Conservation (phyloP, 2,888 invertebrate species). For the Andrena marginata region DNA sequence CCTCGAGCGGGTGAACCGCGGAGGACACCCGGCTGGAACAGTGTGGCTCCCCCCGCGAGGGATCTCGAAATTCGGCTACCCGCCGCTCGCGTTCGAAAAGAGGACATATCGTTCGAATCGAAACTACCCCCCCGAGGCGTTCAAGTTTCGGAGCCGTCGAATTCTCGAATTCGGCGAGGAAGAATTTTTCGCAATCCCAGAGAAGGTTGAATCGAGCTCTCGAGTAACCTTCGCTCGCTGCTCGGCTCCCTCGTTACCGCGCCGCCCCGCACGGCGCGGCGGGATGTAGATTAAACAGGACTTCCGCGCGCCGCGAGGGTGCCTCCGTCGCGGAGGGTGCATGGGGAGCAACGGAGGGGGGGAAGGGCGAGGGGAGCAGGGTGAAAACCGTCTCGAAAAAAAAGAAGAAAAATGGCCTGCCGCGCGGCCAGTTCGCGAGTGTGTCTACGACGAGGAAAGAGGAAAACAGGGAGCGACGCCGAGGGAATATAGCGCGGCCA, state of each 20-base stretch:
- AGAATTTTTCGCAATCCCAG: not conserved
- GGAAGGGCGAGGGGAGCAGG: not conserved
- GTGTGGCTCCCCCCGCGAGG: too few relatives aligned
- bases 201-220: too few relatives aligned
- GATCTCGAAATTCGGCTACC: too few relatives aligned
- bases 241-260: too few relatives aligned
- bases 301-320: not conserved
- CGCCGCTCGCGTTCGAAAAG: too few relatives aligned
- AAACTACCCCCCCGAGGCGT: too few relatives aligned
- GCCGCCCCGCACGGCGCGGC: too few relatives aligned
- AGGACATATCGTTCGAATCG: too few relatives aligned
- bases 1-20: not conserved
- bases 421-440: conserved; percentile 69
- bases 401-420: conserved; percentile 40
- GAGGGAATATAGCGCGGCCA: conserved; percentile 26
- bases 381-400: conserved; percentile 5
- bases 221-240: too few relatives aligned
- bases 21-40: too few relatives aligned
- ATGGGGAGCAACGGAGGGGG: not conserved
- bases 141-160: too few relatives aligned
- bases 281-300: conserved; percentile 8
- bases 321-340: not conserved
- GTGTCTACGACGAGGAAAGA: conserved; percentile 55
- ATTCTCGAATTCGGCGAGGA: not conserved
- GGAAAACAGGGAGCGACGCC: conserved; percentile 24